Base-by-base conservation (phyloP, 2,797 vertebrate species). In the Lophius americanus region DNA sequence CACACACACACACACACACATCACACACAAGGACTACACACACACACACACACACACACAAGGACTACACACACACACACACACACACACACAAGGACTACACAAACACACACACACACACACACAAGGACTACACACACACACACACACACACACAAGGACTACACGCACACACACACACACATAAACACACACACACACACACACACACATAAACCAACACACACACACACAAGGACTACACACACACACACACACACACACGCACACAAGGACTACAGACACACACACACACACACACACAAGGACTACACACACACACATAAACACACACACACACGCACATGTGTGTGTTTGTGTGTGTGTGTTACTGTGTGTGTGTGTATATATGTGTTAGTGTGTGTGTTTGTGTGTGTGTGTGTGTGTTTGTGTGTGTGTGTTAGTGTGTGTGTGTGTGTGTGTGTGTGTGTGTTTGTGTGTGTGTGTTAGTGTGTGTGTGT, bases 371-470 rank as follows among this genome's bases (percentile, higher is more conserved):
- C 68, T 76, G 53, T 80, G 77, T 54, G 68, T 76, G 76, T 79
- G 68, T 67, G n/a, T n/a, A 48, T 1, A 75, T 80, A 88, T 79
- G 84, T 81, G 82, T 67, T 63, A 60, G 43, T 76, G 23, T 76
- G 79, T 41, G 60, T 53, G n/a, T n/a, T n/a, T n/a, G 68, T 75
- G 53, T 80, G 77, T 54, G 68, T 76, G 76, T 79, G 68, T 67
- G 23, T 23, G 23, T 23, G 23, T 23, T 1, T 23, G 23, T 23
- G 23, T 23, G 23, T 23, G 23, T 23, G 23, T 23, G n/a, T n/a
- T n/a, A n/a, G n/a, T n/a, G 23, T 23, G 23, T 23, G 23, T 23
- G 23, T 23, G 23, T 23, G 23, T 23, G 23, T 23, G 23, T 23
- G 23, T 23, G 23, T 23, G 2, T 23, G 2, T 23, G 23, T 23